These are phyloP conservation scores for Capromys pilorides DNA, from an alignment of 2,797 vertebrate species.

Conservation along the genomic window DNA sequence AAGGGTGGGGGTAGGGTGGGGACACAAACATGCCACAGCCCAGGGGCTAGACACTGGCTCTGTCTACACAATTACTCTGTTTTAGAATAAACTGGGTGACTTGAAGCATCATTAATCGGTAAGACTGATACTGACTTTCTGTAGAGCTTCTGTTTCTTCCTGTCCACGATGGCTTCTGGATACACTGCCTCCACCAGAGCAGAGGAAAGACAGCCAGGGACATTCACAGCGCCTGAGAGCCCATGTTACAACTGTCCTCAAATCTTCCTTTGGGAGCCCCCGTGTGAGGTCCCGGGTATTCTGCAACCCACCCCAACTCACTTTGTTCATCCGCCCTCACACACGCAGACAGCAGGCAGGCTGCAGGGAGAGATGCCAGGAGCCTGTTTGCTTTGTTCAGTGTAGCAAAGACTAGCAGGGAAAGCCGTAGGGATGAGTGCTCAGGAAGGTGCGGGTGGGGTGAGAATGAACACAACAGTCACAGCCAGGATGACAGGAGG, in stretches of 20 bases:
- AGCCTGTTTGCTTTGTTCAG: constrained; percentile 4
- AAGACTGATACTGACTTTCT: constrained; percentile 22
- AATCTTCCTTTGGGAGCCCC: background rate
- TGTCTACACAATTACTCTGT: background rate
- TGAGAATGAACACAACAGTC: constrained; percentile 39
- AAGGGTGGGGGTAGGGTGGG: background rate
- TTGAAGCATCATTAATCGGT: background rate
- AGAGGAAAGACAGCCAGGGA: background rate
- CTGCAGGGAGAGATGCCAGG: constrained; percentile 11
- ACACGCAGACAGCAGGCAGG: background rate
- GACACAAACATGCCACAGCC: background rate
- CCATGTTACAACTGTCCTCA: background rate
- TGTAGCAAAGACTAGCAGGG: constrained; percentile 40
- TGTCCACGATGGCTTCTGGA: background rate
- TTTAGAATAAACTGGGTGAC: constrained; percentile 6
- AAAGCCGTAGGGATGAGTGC: constrained; percentile 27
- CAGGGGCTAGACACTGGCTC: background rate
- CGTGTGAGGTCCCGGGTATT: background rate
- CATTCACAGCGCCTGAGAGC: background rate
- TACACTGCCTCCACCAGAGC: background rate
- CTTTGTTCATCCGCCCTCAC: background rate
- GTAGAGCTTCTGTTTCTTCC: background rate
- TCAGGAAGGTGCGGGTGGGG: constrained; percentile 34
- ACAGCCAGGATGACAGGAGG: background rate
- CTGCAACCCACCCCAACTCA: background rate